Conservation (phyloP, 1,140 invertebrate genomes). For the Venturia canescens region DNA sequence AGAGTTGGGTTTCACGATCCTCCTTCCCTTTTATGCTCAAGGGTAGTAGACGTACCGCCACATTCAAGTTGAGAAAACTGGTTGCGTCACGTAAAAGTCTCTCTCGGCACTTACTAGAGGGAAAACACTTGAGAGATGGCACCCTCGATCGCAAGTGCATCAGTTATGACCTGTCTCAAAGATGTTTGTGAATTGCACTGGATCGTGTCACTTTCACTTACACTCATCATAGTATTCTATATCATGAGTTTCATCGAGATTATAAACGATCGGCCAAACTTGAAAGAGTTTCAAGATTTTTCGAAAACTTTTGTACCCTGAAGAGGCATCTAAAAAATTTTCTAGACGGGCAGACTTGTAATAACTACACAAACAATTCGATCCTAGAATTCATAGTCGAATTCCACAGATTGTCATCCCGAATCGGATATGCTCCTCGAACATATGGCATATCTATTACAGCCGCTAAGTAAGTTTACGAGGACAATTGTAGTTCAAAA, state of each 20-base stretch:
- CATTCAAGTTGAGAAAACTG: not conserved
- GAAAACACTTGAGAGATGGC: not conserved
- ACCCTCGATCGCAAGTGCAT: slow-evolving; percentile 2
- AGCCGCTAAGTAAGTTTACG: too few species aligned
- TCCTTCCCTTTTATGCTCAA: not conserved
- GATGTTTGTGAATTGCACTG: not conserved
- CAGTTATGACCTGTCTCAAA: slow-evolving; percentile 5
- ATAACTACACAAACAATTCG: too few species aligned
- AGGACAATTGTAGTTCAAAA: too few species aligned
- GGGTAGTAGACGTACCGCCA: not conserved
- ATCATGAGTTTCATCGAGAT: not conserved
- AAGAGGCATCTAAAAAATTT: too few species aligned
- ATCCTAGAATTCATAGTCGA: too few species aligned
- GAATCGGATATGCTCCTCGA: too few species aligned
- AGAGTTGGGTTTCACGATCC: not conserved
- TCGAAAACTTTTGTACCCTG: too few species aligned
- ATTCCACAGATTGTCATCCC: too few species aligned
- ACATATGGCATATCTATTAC: too few species aligned
- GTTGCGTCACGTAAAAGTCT: not conserved
- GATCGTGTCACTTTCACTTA: not conserved
- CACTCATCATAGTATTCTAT: not conserved
- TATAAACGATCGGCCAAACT: not conserved
- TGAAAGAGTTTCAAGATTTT: not conserved
- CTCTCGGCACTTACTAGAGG: not conserved
- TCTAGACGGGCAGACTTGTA: too few species aligned